Percentiles rank a stretch among this genome's conserved stretches.
Evolutionary conservation across 2,888 invertebrate species (phyloP).

Genomic region (Pandemis corylana): DNA sequence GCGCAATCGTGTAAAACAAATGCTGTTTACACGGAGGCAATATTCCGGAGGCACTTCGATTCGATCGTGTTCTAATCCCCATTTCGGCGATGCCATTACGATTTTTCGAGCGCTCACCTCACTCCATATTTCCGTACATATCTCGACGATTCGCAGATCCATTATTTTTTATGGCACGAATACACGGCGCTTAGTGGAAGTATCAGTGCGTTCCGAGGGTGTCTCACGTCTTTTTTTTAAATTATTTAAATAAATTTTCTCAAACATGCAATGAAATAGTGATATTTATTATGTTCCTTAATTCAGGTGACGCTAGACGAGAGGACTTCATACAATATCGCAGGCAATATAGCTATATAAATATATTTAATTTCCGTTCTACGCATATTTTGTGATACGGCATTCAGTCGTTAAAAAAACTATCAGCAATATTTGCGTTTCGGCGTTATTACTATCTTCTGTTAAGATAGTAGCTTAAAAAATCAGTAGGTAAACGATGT

Average conservation of each 20-base stretch:
- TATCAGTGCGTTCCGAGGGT: constrained; percentile 53
- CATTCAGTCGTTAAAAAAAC: too few species aligned
- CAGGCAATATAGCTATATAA: too few species aligned
- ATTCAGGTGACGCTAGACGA: too few species aligned
- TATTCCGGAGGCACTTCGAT: constrained; percentile 70
- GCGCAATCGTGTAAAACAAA: constrained; percentile 41
- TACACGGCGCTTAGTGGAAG: constrained; percentile 78
- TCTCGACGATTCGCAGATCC: constrained; percentile 83
- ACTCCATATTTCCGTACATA: constrained; percentile 84
- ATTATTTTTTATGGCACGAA: constrained; percentile 84
- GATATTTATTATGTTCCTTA: too few species aligned
- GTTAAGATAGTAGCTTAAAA: too few species aligned
- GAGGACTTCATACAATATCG: too few species aligned
- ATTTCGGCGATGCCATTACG: constrained; percentile 82
- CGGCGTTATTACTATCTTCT: too few species aligned
- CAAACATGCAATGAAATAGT: too few species aligned
- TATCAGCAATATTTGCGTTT: too few species aligned
- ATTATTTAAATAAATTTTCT: not conserved
- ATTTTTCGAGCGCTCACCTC: constrained; percentile 81
- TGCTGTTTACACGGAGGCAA: constrained; percentile 46
- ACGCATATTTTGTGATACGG: too few species aligned
- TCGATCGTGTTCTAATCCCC: constrained; percentile 84
- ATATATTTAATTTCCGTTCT: too few species aligned
- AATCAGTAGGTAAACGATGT: too few species aligned
- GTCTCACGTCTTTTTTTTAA: not conserved